Evolutionary conservation across 2,797 vertebrate genomes (phyloP), one percentile per base, ranked within the genome.

Genomic region (Silurus aristotelis): DNA sequence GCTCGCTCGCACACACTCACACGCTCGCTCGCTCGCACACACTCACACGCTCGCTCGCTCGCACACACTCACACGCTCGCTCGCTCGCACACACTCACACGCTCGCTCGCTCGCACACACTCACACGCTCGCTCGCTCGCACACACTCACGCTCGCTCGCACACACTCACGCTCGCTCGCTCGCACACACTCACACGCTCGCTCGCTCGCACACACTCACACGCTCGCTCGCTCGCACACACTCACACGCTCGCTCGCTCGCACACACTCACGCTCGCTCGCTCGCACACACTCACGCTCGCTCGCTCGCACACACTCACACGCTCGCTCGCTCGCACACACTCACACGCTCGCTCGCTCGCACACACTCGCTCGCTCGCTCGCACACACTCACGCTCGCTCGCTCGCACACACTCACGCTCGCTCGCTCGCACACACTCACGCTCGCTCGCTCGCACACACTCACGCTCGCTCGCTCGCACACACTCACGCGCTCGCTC

Each of bases 231-330:
- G 3, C 63, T 2, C 31, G 1, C 22, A 0, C 63, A n/a, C 48
- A 8, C 48, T 9, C 48, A 8, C 48, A 9, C 31, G 0, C n/a
- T 22, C 63, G 0, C 56, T 1, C 56, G 0, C 56, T 2, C n/a
- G 4, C 22, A 25, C 63, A 64, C 61, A 61, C 60, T 1, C 48
- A 7, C 48, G 6, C 48, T 52, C 48, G 0, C 48, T 10, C 48
- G 2, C 6, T 31, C 2, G 25, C 72, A 10, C 13, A 73, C 84
- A 58, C 84, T 87, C 85, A 87, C n/a, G 27, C n/a, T n/a, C 63
- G 0, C 22, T 5, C 63, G 2, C 63, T 0, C 27, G 1, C 27
- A 27, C 27, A 27, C 27, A 3, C 63, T 1, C 27, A 27, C 27
- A 27, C 27, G 1, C 27, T 27, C 27, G 27, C 31, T 31, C 31